Percentiles rank a stretch among this genome's conserved stretches.
phyloP scores from a whole-genome alignment of 1,140 invertebrate genomes.

The Macrobrachium nipponense region DNA sequence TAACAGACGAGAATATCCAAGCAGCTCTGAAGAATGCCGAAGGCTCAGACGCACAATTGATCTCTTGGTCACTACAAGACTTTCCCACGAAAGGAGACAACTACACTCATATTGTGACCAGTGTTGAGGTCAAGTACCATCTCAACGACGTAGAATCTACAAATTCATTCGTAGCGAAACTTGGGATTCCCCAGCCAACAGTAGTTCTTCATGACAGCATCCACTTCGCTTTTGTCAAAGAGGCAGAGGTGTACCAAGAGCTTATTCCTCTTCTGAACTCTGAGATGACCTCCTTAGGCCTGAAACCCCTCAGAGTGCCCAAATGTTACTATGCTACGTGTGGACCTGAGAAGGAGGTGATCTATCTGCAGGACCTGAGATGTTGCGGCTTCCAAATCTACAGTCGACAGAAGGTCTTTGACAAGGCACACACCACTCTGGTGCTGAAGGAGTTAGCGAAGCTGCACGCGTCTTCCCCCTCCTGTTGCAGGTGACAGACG shows the following conservation, averaged over 20 bases:
- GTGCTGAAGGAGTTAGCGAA: conserved; percentile 36
- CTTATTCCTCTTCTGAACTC: conserved; percentile 26
- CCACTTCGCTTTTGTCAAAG: conserved; percentile 23
- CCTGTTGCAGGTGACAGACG: not conserved
- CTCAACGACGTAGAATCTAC: conserved; percentile 13
- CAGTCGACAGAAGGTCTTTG: conserved; percentile 43
- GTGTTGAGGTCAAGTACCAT: conserved; percentile 23
- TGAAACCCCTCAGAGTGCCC: conserved; percentile 16
- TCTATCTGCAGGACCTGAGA: conserved; percentile 46
- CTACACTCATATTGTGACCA: conserved; percentile 46
- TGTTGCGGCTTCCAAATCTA: conserved; percentile 46
- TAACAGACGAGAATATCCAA: not conserved
- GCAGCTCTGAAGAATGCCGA: conserved; percentile 30
- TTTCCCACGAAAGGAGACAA: conserved; percentile 49
- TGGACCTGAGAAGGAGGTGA: conserved; percentile 7
- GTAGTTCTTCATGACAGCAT: too few relatives aligned
- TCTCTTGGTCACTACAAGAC: conserved; percentile 22
- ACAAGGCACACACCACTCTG: conserved; percentile 31
- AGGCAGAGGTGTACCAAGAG: conserved; percentile 19
- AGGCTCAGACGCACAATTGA: conserved; percentile 25
- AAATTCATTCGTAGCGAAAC: too few relatives aligned
- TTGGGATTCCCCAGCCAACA: too few relatives aligned
- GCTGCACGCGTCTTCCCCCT: conserved; percentile 48
- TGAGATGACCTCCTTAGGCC: conserved; percentile 2
- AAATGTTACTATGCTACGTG: not conserved